These are phyloP conservation scores for Myxocyprinus asiaticus DNA, from an alignment of 2,113 vertebrate species.

Conservation along the genomic window DNA sequence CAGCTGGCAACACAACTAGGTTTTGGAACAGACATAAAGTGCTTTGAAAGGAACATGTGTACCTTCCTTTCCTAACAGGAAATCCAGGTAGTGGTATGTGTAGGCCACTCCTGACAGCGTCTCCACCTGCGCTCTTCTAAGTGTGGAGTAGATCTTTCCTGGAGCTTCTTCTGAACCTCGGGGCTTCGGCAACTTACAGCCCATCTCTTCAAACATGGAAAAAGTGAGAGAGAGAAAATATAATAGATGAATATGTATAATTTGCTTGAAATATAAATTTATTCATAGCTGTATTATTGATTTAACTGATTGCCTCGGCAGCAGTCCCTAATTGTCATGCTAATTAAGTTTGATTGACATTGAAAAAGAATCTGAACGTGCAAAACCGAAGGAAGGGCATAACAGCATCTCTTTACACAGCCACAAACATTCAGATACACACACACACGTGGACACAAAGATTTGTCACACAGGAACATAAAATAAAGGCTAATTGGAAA, in stretches of 20 bases:
- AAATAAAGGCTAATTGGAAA: constrained; percentile 41
- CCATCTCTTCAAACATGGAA: constrained; percentile 78
- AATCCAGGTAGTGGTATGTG: constrained; percentile 93
- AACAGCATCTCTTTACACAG: constrained; percentile 24
- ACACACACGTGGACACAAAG: constrained; percentile 8
- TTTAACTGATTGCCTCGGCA: constrained; percentile 46
- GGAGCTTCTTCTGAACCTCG: constrained; percentile 87
- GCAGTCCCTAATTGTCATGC: constrained; percentile 46
- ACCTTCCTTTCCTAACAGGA: constrained; percentile 88
- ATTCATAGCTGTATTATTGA: constrained; percentile 44
- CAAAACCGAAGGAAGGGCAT: constrained; percentile 29
- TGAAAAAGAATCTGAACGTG: constrained; percentile 30
- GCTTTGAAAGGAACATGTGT: not conserved
- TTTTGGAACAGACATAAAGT: not conserved
- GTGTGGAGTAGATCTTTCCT: constrained; percentile 95
- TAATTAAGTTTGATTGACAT: constrained; percentile 37
- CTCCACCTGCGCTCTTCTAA: constrained; percentile 93
- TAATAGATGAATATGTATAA: constrained; percentile 40
- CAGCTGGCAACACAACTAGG: not conserved
- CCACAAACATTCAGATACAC: constrained; percentile 32
- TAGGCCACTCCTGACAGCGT: constrained; percentile 90
- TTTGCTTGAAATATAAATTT: constrained; percentile 44
- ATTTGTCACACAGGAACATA: constrained; percentile 14
- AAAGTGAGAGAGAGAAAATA: constrained; percentile 4
- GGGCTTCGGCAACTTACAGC: constrained; percentile 90